Percentiles rank a stretch among this genome's conserved stretches.
These are phyloP conservation scores for Laspeyria flexula DNA, from an alignment of 2,888 invertebrate genomes.

Conservation along the genomic window DNA sequence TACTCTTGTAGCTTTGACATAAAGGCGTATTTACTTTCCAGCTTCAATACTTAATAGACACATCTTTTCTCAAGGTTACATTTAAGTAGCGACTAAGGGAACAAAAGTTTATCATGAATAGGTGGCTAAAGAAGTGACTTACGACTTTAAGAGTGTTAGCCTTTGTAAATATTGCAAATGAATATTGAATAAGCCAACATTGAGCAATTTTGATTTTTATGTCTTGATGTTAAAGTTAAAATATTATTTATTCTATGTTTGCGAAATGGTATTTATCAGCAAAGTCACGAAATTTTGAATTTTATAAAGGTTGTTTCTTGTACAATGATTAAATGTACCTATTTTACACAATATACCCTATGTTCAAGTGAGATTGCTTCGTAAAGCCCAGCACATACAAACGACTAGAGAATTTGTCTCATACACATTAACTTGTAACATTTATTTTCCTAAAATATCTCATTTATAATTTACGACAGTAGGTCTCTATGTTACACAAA, in stretches of 20 bases:
- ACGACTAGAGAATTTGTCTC: conserved; percentile 40
- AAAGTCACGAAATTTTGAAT: conserved; percentile 7
- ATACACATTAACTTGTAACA: conserved; percentile 7
- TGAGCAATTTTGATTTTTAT: too few species aligned
- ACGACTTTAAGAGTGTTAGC: too few species aligned
- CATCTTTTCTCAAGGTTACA: too few species aligned
- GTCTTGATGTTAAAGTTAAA: not conserved
- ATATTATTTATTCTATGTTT: too few species aligned
- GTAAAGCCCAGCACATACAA: conserved; percentile 26
- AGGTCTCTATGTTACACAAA: not conserved
- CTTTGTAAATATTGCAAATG: too few species aligned
- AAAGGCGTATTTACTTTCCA: too few species aligned
- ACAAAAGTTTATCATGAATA: too few species aligned
- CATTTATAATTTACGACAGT: not conserved
- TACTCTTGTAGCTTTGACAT: too few species aligned
- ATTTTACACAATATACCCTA: conserved; percentile 11
- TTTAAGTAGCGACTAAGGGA: too few species aligned
- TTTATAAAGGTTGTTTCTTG: not conserved
- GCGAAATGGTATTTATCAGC: conserved; percentile 8
- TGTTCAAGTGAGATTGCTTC: conserved; percentile 34
- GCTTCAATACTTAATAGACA: too few species aligned
- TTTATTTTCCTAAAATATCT: not conserved
- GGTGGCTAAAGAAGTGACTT: too few species aligned
- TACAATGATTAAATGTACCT: not conserved
- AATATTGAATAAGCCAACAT: too few species aligned